Base-by-base conservation (phyloP, 2,797 vertebrate species). In the Centropyge bicolor region DNA sequence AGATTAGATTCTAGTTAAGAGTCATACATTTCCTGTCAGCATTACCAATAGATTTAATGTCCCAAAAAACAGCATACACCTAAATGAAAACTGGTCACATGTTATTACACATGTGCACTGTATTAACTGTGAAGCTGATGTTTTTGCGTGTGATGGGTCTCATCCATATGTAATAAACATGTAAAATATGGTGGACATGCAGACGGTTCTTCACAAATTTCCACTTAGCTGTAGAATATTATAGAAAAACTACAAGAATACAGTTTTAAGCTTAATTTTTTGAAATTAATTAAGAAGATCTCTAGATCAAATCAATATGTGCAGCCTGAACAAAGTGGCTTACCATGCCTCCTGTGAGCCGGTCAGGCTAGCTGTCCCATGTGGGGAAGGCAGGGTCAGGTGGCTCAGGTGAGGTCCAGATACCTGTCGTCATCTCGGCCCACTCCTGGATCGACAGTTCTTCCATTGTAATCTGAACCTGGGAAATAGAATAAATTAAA, bases 331-430 rank as follows among this genome's bases (percentile, higher is more conserved):
- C 40, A 27, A 10, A 38, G 31, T 14, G 1, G 24, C 62, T 82
- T 78, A 85, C 87, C 83, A 38, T 73, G 51, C 20, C 63, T 84
- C 43, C 64, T 1, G 77, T 57, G 14, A 31, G 49, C 5, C 4
- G 1, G 27, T 46, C 51, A 38, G 66, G 45, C 73, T 40, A 11
- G 60, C 54, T 57, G 65, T 35, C 51, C 62, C 74, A 24, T 20
- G 31, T 20, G 55, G 59, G 52, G 63, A 24, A 6, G 49, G 52
- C 38, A 12, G 82, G 82, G 67, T 87, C 90, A 4, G 92, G 90
- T 12, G 89, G 88, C 59, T 88, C 83, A 72, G 77, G 22, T 82
- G 78, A 88, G 52, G 71, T 84, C 90, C 87, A 84, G 40, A 63
- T 73, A 63, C 56, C 57, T 52, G 80, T 74, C 76, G 67, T 76